Evolutionary conservation across 2,797 vertebrate species (phyloP), one percentile per base, ranked within the genome.

Genomic region (Thunnus albacares): DNA sequence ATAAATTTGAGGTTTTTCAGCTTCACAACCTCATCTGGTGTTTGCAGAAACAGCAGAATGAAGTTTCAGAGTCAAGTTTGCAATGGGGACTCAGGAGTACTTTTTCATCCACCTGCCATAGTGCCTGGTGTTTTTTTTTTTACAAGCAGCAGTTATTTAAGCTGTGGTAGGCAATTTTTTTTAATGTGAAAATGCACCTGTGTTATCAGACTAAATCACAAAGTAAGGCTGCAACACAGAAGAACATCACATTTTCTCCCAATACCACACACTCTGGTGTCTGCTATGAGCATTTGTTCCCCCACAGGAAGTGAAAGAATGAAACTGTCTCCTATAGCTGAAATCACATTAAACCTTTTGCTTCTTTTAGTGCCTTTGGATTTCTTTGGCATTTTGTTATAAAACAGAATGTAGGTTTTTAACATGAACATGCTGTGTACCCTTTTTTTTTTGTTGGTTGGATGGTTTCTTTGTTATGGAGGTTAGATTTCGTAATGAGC

Each of bases 61-160:
- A 69, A 47, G 74, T 68, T 77, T 71, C 24, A 61, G 66, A 30
- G 51, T 53, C 13, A 38, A 56, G 63, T 43, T 41, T 64, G 62
- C 63, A 75, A 35, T 13, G 15, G 41, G 57, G 72, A 71, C 45
- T 69, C 57, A n/a, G 2, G 22, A 0, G 0, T 73, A 73, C 35
- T 63, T 79, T 75, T 71, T 51, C 45, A 56, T 12, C n/a, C 70
- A 74, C 65, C 70, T 77, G 69, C 76, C 49, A 69, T 49, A 26
- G 41, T n/a, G 43, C 18, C 45, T 68, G 65, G 14, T 81, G 49
- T 69, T 76, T 83, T 71, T 20, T 24, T 24, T 24, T 24, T 24
- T 24, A 73, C 59, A 58, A 57, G 59, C 55, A 20, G 75, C 56
- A 62, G 20, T 75, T 65, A 75, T 76, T 83, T 64, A 69, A 79